Conservation (phyloP, 1,140 invertebrate species). For the Ladona fulva region DNA sequence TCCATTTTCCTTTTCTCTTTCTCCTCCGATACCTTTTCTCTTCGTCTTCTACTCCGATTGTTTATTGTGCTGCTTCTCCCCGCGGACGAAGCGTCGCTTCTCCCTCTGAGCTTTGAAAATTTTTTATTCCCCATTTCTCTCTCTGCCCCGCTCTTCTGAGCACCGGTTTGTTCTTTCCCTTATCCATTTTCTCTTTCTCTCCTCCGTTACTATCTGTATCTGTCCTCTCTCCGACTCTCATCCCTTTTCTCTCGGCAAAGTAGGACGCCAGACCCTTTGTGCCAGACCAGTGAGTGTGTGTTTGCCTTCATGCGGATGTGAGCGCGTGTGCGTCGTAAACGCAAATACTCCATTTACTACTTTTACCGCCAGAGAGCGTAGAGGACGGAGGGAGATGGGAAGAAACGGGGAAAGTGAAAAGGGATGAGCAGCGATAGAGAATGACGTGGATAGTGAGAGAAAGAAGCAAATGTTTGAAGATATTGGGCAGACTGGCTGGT, state of each 20-base stretch:
- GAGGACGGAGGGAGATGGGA: background rate
- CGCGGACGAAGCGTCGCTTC: too few relatives aligned
- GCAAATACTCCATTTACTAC: background rate
- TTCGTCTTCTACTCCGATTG: too few relatives aligned
- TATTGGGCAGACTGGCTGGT: too few relatives aligned
- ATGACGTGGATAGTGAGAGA: too few relatives aligned
- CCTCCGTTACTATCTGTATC: background rate
- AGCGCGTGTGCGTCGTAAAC: background rate
- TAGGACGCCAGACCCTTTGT: background rate
- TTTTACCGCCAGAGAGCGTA: background rate
- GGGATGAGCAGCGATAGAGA: background rate
- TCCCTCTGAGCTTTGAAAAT: too few relatives aligned
- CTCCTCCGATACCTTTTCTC: background rate
- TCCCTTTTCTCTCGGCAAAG: background rate
- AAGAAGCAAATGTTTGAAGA: too few relatives aligned
- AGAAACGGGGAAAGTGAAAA: background rate
- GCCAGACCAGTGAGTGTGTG: too few relatives aligned
- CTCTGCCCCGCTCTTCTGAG: background rate
- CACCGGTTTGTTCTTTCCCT: background rate
- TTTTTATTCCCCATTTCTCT: too few relatives aligned
- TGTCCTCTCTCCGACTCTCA: background rate
- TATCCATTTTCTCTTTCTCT: background rate
- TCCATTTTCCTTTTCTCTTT: background rate
- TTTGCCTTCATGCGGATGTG: too few relatives aligned
- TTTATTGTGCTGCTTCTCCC: too few relatives aligned